phyloP scores from a whole-genome alignment of 2,888 invertebrate genomes.

The Ophion slaviceki region DNA sequence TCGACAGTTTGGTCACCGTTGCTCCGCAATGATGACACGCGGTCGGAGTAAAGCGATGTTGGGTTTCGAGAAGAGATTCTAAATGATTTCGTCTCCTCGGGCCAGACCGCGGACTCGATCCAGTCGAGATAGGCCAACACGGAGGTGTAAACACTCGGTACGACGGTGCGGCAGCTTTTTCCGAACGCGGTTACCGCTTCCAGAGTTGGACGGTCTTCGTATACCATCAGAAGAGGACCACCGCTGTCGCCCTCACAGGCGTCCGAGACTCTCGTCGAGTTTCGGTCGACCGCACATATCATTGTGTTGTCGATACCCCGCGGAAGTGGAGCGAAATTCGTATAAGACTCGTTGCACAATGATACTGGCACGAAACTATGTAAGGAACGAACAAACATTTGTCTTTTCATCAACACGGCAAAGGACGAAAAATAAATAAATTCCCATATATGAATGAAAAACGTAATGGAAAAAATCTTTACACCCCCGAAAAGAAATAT shows the following conservation, averaged over 20 bases:
- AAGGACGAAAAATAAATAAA: too few relatives aligned
- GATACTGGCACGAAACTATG: conserved; percentile 72
- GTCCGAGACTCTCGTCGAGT: conserved; percentile 72
- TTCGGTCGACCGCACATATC: conserved; percentile 76
- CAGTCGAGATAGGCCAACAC: conserved; percentile 77
- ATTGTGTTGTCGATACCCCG: conserved; percentile 74
- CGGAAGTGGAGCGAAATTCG: conserved; percentile 67
- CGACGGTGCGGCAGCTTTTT: conserved; percentile 73
- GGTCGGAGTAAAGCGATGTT: too few relatives aligned
- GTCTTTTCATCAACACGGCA: not conserved
- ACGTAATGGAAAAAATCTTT: not conserved
- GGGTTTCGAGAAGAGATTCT: too few relatives aligned
- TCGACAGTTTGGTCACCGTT: too few relatives aligned
- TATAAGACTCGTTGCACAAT: conserved; percentile 71
- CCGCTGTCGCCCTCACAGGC: conserved; percentile 80
- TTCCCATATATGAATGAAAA: too few relatives aligned
- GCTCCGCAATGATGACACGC: too few relatives aligned
- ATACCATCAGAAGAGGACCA: conserved; percentile 75
- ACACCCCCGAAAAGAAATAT: not conserved
- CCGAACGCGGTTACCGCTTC: conserved; percentile 79
- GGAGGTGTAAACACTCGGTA: conserved; percentile 78
- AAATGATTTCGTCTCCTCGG: conserved; percentile 5
- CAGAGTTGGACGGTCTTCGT: conserved; percentile 46
- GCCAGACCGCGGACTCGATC: conserved; percentile 80
- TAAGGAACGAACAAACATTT: not conserved